Evolutionary conservation across 1,140 invertebrate species (phyloP).

Genomic region (Halyomorpha halys): DNA sequence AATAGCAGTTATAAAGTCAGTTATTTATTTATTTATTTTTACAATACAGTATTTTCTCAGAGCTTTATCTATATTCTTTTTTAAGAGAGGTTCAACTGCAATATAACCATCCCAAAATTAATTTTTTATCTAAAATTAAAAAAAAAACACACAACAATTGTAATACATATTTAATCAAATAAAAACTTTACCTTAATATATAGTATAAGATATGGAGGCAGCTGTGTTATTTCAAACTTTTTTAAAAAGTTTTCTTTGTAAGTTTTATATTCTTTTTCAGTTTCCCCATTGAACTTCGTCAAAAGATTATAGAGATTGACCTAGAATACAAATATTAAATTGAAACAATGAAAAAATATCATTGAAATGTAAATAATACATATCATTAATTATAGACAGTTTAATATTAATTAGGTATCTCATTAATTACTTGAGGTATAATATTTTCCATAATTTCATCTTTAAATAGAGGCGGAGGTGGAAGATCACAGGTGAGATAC

Average conservation of each 20-base stretch:
- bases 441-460: conserved; percentile 97
- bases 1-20: too few relatives aligned
- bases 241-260: conserved; percentile 98
- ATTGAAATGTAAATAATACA: neutral
- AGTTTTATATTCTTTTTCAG: conserved; percentile 97
- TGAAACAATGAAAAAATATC: too few relatives aligned
- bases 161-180: too few relatives aligned
- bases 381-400: neutral
- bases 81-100: too few relatives aligned
- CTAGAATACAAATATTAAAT: conserved; percentile 39
- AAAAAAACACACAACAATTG: too few relatives aligned
- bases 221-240: conserved; percentile 84
- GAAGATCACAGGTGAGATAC: conserved; percentile 92
- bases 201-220: conserved; percentile 95
- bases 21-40: too few relatives aligned
- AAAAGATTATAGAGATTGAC: conserved; percentile 89
- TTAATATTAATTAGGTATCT: neutral
- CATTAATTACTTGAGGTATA: conserved; percentile 73
- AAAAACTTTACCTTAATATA: conserved; percentile 69
- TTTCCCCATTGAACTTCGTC: conserved; percentile 90
- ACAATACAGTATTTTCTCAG: too few relatives aligned
- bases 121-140: too few relatives aligned
- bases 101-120: too few relatives aligned
- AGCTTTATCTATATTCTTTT: too few relatives aligned
- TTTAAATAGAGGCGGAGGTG: conserved; percentile 90